phyloP scores from a whole-genome alignment of 2,797 vertebrate species.

The Anabas testudineus region DNA sequence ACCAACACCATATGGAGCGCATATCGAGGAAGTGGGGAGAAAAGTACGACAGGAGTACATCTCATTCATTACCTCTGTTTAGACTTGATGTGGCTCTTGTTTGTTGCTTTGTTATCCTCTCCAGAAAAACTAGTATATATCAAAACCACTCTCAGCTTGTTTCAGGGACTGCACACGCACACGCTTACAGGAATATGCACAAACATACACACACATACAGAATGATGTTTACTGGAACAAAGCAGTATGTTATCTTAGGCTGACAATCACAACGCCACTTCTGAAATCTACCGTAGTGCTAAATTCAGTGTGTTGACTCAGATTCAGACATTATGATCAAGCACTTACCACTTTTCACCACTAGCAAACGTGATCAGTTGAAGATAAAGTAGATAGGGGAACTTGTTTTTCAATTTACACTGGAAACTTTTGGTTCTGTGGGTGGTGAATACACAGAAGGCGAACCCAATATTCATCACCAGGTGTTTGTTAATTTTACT shows the following conservation, averaged over 20 bases:
- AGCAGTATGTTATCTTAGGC: slow-evolving; percentile 12
- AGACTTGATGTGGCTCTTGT: slow-evolving; percentile 60
- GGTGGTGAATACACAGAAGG: not conserved
- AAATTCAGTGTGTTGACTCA: not conserved
- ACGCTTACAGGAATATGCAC: slow-evolving; percentile 15
- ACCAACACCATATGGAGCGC: slow-evolving; percentile 37
- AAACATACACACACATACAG: slow-evolving; percentile 3
- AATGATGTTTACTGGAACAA: slow-evolving; percentile 21
- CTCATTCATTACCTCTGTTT: slow-evolving; percentile 54
- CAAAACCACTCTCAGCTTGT: slow-evolving; percentile 44
- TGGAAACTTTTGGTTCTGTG: slow-evolving; percentile 15
- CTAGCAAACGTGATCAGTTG: not conserved
- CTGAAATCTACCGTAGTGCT: slow-evolving; percentile 5
- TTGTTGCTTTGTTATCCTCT: slow-evolving; percentile 60
- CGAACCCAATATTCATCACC: slow-evolving; percentile 1
- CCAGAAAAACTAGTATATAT: slow-evolving; percentile 56
- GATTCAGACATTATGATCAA: not conserved
- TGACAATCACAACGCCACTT: slow-evolving; percentile 5
- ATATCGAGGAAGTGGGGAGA: slow-evolving; percentile 2
- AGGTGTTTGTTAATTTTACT: slow-evolving; percentile 16
- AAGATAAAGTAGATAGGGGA: not conserved
- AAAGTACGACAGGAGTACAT: slow-evolving; percentile 16
- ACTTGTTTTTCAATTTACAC: slow-evolving; percentile 9
- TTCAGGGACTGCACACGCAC: slow-evolving; percentile 35
- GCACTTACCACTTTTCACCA: not conserved